These are phyloP conservation scores for Latrodectus geometricus DNA, from an alignment of 1,140 invertebrate genomes.

Conservation along the genomic window DNA sequence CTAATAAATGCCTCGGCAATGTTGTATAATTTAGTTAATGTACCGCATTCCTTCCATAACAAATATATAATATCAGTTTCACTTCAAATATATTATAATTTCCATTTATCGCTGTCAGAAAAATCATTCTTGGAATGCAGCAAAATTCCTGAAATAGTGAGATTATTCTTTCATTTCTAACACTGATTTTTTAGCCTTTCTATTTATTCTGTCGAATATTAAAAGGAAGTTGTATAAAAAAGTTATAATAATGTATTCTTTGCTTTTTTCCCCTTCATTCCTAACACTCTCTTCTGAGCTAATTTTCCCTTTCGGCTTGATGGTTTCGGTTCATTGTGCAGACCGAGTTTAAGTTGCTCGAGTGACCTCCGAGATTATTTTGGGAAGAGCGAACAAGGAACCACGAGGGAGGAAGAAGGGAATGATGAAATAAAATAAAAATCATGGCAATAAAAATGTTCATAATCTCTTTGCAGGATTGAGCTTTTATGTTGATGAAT, in stretches of 20 bases:
- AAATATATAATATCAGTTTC: too few species aligned
- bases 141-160: too few species aligned
- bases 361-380: neutral
- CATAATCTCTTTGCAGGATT: neutral
- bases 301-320: neutral
- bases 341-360: neutral
- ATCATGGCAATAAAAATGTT: neutral
- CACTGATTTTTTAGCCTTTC: too few species aligned
- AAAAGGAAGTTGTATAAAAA: neutral
- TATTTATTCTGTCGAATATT: neutral
- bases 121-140: too few species aligned
- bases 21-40: too few species aligned
- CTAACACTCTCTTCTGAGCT: neutral
- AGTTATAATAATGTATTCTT: neutral
- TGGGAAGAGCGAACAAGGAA: neutral
- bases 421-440: neutral
- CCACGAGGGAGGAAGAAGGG: neutral
- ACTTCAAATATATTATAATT: too few species aligned
- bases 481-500: conserved; percentile 1
- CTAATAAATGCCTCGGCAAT: too few species aligned
- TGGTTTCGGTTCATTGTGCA: conserved; percentile 1
- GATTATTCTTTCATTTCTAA: too few species aligned
- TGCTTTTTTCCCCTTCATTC: neutral
- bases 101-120: too few species aligned
- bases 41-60: too few species aligned